A percentile compares a stretch with the other conserved stretches of the same genome.
Evolutionary conservation across 2,797 vertebrate genomes (phyloP).

Genomic region (Gambelia wislizenii): DNA sequence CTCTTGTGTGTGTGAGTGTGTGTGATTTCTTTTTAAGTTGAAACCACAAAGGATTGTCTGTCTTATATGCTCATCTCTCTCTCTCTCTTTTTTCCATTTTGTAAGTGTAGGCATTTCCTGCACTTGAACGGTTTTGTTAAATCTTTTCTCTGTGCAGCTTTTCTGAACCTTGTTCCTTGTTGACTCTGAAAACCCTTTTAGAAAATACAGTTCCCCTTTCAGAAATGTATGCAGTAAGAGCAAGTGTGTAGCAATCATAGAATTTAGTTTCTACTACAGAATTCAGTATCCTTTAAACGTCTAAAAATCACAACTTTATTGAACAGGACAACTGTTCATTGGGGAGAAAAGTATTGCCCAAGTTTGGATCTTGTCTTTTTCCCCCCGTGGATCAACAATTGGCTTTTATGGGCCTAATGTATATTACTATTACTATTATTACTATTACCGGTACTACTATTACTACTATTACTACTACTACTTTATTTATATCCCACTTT

Average conservation of each 20-base stretch:
- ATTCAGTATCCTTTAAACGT: not conserved
- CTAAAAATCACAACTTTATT: not conserved
- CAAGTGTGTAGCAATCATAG: not conserved
- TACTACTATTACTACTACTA: too few species aligned
- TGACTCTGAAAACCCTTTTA: not conserved
- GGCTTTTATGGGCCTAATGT: not conserved
- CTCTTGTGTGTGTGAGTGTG: not conserved
- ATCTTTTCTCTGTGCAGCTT: not conserved
- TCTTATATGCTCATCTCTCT: not conserved
- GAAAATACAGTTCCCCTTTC: not conserved
- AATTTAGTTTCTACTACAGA: not conserved
- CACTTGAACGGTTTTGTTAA: conserved; percentile 34
- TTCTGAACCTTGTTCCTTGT: not conserved
- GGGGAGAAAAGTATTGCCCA: not conserved
- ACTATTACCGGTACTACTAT: too few species aligned
- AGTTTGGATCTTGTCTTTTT: too few species aligned
- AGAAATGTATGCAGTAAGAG: not conserved
- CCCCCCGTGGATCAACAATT: not conserved
- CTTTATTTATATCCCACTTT: too few species aligned
- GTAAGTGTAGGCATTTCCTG: conserved; percentile 44
- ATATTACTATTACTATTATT: too few species aligned
- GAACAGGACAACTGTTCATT: not conserved
- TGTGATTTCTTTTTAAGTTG: not conserved
- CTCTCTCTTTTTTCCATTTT: not conserved
- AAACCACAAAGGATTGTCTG: conserved; percentile 3